phyloP scores from a whole-genome alignment of 2,888 invertebrate species.

The Alcis repandata region DNA sequence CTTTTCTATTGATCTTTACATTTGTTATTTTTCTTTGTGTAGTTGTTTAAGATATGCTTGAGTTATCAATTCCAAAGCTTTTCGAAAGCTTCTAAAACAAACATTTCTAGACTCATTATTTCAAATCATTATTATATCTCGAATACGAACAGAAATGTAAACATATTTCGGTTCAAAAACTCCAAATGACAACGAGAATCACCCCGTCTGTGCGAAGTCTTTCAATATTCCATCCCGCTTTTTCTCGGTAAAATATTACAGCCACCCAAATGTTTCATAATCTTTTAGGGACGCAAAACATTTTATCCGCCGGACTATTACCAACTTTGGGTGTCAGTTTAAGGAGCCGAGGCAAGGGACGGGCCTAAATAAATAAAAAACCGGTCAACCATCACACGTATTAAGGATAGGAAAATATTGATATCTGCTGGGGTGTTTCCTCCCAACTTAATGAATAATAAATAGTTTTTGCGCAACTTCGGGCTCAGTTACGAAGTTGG shows the following conservation, averaged over 20 bases:
- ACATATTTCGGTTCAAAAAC: background rate
- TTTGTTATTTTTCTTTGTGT: too few relatives aligned
- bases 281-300: slow-evolving; percentile 35
- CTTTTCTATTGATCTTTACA: too few relatives aligned
- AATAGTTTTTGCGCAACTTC: slow-evolving; percentile 33
- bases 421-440: slow-evolving; percentile 41
- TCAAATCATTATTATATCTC: too few relatives aligned
- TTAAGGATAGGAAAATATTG: slow-evolving; percentile 47
- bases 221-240: slow-evolving; percentile 9
- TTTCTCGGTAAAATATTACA: slow-evolving; percentile 28
- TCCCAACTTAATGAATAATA: slow-evolving; percentile 45
- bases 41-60: too few relatives aligned
- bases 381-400: slow-evolving; percentile 46
- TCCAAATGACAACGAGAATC: background rate
- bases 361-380: slow-evolving; percentile 51
- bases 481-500: slow-evolving; percentile 17
- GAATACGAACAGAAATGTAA: too few relatives aligned
- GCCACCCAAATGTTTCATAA: slow-evolving; percentile 29
- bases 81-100: too few relatives aligned
- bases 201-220: background rate
- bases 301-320: slow-evolving; percentile 46
- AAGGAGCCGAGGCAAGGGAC: slow-evolving; percentile 35
- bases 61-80: too few relatives aligned
- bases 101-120: too few relatives aligned
- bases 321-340: slow-evolving; percentile 49